A percentile compares a stretch with the other conserved stretches of the same genome.
Conservation (phyloP, 2,113 vertebrate species). For the Gadus chalcogrammus region DNA sequence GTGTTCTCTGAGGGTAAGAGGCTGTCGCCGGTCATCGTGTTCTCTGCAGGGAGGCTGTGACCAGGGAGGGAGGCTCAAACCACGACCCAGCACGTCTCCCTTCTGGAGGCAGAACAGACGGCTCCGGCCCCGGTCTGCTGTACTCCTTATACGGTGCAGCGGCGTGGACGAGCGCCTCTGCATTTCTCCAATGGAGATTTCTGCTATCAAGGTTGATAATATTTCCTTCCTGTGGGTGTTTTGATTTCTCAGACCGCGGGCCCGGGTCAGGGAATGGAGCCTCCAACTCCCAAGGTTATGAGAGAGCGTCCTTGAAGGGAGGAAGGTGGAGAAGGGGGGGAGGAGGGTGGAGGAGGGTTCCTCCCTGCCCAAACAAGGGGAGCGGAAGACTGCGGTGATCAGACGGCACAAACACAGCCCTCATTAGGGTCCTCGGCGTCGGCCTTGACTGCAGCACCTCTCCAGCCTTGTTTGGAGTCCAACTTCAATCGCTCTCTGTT, state of each 20-base stretch:
- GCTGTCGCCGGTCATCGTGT: constrained; percentile 28
- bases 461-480: constrained; percentile 57
- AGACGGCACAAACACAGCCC: constrained; percentile 52
- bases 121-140: background rate
- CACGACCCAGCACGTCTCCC: background rate
- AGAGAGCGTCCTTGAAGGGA: constrained; percentile 59
- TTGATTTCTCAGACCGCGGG: constrained; percentile 14
- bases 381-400: constrained; percentile 51
- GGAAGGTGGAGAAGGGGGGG: constrained; percentile 7
- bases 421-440: constrained; percentile 54
- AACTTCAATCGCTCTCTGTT: constrained; percentile 57
- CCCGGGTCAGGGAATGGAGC: constrained; percentile 11
- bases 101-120: no score
- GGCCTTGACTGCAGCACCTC: constrained; percentile 67
- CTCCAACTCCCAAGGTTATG: constrained; percentile 57
- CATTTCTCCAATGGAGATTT: background rate
- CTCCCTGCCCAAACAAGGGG: background rate
- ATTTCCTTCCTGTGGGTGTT: constrained; percentile 6
- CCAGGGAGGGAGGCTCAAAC: background rate
- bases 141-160: constrained; percentile 1
- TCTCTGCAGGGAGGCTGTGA: background rate
- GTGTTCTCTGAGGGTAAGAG: background rate
- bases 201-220: constrained; percentile 26
- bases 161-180: constrained; percentile 4
- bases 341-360: constrained; percentile 9